Percentiles rank a stretch among this genome's conserved stretches.
These are phyloP conservation scores for Tangara arthus DNA, from an alignment of 2,797 vertebrate genomes.

Conservation along the genomic window DNA sequence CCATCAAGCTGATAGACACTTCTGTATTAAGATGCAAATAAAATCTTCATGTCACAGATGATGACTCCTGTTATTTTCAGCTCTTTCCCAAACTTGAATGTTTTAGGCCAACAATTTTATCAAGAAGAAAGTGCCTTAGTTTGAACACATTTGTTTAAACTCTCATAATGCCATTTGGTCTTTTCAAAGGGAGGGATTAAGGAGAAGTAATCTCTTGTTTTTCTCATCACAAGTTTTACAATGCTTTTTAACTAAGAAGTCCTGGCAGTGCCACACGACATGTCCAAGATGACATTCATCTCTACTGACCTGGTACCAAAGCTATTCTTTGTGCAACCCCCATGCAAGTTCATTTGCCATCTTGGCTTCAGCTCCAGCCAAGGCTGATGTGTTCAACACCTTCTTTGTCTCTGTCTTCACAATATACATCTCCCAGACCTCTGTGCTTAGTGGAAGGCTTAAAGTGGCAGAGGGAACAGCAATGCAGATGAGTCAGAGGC, in stretches of 20 bases:
- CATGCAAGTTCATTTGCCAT: background rate
- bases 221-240: background rate
- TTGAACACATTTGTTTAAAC: background rate
- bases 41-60: background rate
- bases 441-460: background rate
- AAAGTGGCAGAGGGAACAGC: background rate
- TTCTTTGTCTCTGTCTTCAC: background rate
- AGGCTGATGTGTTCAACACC: background rate
- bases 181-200: background rate
- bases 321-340: background rate
- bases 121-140: background rate
- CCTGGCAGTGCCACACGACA: rapidly evolving
- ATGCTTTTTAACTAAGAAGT: background rate
- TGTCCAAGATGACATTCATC: background rate
- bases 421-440: background rate
- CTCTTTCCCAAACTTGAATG: background rate
- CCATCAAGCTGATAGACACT: background rate
- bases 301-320: background rate
- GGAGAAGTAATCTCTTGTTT: background rate
- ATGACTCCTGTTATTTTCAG: slow-evolving; percentile 15
- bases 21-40: slow-evolving; percentile 8
- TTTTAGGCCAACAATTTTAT: background rate
- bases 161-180: background rate
- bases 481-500: background rate
- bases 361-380: background rate